Evolutionary conservation across 2,888 invertebrate genomes (phyloP).

Genomic region (Mactromeris polynyma): DNA sequence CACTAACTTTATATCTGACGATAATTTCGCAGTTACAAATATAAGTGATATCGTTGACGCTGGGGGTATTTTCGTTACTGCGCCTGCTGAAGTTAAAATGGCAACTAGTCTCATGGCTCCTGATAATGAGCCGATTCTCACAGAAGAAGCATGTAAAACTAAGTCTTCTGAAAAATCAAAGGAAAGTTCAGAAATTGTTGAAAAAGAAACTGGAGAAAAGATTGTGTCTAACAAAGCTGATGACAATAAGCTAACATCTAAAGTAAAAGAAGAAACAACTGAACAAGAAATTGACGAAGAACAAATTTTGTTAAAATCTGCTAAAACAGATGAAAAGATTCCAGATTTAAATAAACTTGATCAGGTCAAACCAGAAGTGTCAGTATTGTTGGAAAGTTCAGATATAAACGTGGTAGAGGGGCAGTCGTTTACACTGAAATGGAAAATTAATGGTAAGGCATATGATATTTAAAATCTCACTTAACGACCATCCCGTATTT

Average conservation of each 20-base stretch:
- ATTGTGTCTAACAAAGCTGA: not conserved
- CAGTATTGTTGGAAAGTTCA: constrained; percentile 25
- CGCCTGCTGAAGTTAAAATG: not conserved
- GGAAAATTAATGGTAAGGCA: constrained; percentile 54
- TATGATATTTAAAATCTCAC: too few relatives aligned
- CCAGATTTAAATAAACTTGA: not conserved
- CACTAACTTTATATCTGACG: constrained; percentile 2
- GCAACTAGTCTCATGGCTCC: constrained; percentile 5
- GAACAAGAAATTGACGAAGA: not conserved
- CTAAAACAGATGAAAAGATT: not conserved
- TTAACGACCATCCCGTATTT: too few relatives aligned
- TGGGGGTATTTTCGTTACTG: not conserved
- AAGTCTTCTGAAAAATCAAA: not conserved
- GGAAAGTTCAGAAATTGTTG: not conserved
- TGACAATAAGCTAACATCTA: not conserved
- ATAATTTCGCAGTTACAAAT: not conserved
- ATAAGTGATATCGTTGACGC: not conserved
- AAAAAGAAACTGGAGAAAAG: constrained; percentile 2
- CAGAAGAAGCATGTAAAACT: not conserved
- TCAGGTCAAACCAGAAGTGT: not conserved
- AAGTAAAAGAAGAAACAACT: not conserved
- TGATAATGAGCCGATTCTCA: not conserved
- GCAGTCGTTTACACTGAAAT: constrained; percentile 21
- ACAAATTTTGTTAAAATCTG: not conserved
- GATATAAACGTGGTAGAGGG: constrained; percentile 25